Evolutionary conservation across 2,797 vertebrate species (phyloP).

Genomic region (Agapornis canus): DNA sequence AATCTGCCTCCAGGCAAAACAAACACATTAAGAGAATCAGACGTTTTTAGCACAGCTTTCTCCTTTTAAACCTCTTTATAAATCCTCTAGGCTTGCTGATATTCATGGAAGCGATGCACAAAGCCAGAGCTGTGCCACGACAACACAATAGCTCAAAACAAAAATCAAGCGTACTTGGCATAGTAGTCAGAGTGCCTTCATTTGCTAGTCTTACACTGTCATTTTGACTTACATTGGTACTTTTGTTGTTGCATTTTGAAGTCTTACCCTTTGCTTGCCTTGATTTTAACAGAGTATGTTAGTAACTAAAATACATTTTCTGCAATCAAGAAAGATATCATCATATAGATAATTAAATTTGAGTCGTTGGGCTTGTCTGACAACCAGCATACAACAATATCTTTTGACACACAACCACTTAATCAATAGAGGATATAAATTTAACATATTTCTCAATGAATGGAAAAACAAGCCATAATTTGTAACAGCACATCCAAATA

Average conservation of each 20-base stretch:
- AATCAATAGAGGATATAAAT: background rate
- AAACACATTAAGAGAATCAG: background rate
- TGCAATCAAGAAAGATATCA: background rate
- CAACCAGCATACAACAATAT: rapidly evolving
- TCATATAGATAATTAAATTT: background rate
- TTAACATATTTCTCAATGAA: background rate
- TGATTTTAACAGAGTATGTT: background rate
- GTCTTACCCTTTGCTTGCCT: background rate
- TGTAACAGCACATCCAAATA: background rate
- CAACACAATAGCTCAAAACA: background rate
- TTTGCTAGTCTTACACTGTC: background rate
- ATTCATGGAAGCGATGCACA: background rate
- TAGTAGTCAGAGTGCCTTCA: background rate
- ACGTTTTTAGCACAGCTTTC: background rate
- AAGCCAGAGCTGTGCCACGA: background rate
- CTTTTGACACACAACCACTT: background rate
- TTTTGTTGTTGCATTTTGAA: background rate
- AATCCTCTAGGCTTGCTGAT: background rate
- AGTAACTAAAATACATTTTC: background rate
- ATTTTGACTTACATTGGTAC: background rate
- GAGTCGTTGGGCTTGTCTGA: background rate
- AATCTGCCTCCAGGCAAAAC: background rate
- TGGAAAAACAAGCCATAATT: background rate
- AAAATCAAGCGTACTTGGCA: background rate
- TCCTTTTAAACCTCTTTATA: background rate